These are phyloP conservation scores for Syngnathus typhle DNA, from an alignment of 2,113 vertebrate genomes.

Conservation along the genomic window DNA sequence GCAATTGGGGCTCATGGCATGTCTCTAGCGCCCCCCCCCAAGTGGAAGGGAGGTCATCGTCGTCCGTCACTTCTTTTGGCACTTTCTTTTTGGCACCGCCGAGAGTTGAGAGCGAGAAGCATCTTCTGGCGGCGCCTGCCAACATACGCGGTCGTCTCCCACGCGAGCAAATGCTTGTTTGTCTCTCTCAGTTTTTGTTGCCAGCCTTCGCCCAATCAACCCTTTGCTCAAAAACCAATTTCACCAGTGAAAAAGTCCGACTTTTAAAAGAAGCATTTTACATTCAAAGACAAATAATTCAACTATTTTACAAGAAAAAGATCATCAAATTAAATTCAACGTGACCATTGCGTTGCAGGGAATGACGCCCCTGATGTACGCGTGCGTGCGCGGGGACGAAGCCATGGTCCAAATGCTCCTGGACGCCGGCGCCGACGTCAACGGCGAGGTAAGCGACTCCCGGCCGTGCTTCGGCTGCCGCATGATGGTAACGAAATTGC, in stretches of 20 bases:
- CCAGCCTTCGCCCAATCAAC: neutral
- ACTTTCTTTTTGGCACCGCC: neutral
- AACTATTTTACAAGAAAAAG: no score
- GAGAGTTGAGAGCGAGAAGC: neutral
- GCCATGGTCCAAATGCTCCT: conserved; percentile 80
- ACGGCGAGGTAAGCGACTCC: conserved; percentile 69
- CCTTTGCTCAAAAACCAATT: neutral
- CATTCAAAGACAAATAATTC: neutral
- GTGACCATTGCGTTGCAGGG: conserved; percentile 51
- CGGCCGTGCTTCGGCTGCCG: neutral
- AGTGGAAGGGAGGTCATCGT: neutral
- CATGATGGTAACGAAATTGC: neutral
- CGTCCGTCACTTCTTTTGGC: neutral
- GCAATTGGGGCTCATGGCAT: neutral
- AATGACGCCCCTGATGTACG: conserved; percentile 78
- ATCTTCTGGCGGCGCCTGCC: neutral
- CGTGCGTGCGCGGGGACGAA: conserved; percentile 75
- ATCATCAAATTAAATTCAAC: no score
- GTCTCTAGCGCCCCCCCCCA: neutral
- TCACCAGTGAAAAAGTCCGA: no score
- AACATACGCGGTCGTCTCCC: neutral
- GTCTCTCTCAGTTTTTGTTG: neutral
- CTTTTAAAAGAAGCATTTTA: neutral
- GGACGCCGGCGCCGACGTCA: conserved; percentile 75
- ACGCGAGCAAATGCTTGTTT: neutral